Percentiles rank a stretch among this genome's conserved stretches.
These are phyloP conservation scores for Cydia amplana DNA, from an alignment of 1,140 invertebrate genomes.

Conservation along the genomic window DNA sequence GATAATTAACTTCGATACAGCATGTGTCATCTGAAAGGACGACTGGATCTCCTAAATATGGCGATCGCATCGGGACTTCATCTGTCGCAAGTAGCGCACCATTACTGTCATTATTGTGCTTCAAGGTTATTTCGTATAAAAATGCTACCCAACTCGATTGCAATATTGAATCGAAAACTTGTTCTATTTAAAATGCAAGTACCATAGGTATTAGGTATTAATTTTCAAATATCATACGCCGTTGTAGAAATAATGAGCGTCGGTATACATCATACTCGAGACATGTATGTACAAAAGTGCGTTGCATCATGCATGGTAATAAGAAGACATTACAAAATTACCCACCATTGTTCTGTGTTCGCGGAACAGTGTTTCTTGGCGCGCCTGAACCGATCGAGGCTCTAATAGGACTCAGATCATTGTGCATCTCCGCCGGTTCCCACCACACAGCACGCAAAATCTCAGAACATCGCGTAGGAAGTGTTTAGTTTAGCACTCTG, in stretches of 20 bases:
- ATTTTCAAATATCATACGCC: conserved; percentile 59
- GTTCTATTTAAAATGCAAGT: conserved; percentile 46
- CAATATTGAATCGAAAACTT: conserved; percentile 30
- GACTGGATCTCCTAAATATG: conserved; percentile 24
- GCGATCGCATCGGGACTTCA: conserved; percentile 19
- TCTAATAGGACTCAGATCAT: conserved; percentile 61
- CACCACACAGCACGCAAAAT: conserved; percentile 48
- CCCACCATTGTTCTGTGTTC: conserved; percentile 74
- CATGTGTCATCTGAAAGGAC: conserved; percentile 20
- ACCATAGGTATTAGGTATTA: conserved; percentile 50
- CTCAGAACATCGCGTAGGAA: conserved; percentile 54
- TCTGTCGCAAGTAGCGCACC: conserved; percentile 24
- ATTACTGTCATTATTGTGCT: conserved; percentile 13
- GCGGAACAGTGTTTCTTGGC: conserved; percentile 63
- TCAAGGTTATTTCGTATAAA: conserved; percentile 14
- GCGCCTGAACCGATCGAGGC: conserved; percentile 53
- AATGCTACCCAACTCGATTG: conserved; percentile 15
- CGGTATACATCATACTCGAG: conserved; percentile 45
- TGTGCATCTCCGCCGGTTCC: conserved; percentile 58
- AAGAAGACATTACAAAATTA: conserved; percentile 77
- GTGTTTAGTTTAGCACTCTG: conserved; percentile 41
- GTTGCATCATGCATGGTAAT: conserved; percentile 75
- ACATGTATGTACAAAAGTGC: conserved; percentile 51
- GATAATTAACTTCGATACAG: conserved; percentile 32
- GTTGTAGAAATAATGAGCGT: conserved; percentile 63